phyloP scores from a whole-genome alignment of 2,797 vertebrate species.

The Peromyscus attwateri region DNA sequence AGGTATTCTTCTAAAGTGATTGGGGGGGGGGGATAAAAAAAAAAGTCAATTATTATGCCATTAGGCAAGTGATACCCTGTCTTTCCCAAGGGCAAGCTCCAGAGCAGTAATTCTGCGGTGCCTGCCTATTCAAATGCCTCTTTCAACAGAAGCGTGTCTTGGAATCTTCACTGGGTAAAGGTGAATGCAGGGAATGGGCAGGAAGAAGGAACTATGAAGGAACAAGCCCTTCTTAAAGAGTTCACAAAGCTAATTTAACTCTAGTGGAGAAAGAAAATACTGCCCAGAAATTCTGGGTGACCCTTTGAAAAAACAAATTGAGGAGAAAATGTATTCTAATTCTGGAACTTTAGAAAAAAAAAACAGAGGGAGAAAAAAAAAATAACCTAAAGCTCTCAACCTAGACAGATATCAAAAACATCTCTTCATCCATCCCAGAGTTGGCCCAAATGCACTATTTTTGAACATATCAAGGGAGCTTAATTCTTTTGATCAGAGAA shows the following conservation, averaged over 20 bases:
- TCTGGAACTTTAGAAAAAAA: constrained; percentile 40
- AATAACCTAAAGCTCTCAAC: background rate
- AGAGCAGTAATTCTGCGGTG: background rate
- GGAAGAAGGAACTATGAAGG: background rate
- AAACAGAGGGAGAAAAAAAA: background rate
- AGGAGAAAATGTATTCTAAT: constrained; percentile 40
- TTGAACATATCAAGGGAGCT: constrained; percentile 59
- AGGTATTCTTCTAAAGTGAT: constrained; percentile 60
- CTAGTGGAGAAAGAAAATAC: constrained; percentile 4
- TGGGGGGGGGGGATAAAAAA: background rate
- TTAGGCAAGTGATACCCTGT: constrained; percentile 23
- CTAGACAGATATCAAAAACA: constrained; percentile 36
- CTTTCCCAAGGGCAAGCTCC: background rate
- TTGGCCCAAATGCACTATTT: constrained; percentile 4
- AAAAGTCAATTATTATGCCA: constrained; percentile 72
- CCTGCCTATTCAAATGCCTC: constrained; percentile 61
- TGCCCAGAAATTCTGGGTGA: constrained; percentile 4
- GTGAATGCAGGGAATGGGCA: constrained; percentile 12
- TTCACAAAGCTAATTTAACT: background rate
- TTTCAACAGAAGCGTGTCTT: background rate
- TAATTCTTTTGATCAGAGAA: constrained; percentile 67
- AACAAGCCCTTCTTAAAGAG: constrained; percentile 32
- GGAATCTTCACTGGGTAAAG: background rate
- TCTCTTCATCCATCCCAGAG: constrained; percentile 12
- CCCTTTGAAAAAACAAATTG: background rate